A percentile compares a stretch with the other conserved stretches of the same genome.
Evolutionary conservation across 1,140 invertebrate genomes (phyloP).

Genomic region (Leptopilina clavipes): DNA sequence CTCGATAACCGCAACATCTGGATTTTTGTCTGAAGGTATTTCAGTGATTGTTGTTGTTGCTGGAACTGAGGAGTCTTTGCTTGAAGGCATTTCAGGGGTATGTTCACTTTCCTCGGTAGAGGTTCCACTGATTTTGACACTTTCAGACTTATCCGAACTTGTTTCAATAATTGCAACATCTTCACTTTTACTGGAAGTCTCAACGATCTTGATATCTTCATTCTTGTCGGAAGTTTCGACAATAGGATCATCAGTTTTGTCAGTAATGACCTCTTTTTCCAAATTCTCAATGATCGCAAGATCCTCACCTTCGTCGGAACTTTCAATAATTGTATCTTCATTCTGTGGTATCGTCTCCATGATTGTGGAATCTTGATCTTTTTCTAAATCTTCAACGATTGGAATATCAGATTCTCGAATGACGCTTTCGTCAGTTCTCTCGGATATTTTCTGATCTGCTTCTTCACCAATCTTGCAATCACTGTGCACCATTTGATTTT

Average conservation of each 20-base stretch:
- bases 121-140: no score
- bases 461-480: no score
- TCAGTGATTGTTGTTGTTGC: no score
- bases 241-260: not conserved
- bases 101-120: no score
- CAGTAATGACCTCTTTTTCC: not conserved
- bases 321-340: no score
- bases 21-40: not conserved
- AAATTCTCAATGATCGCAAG: not conserved
- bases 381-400: not conserved
- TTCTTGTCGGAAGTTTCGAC: not conserved
- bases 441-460: not conserved
- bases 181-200: not conserved
- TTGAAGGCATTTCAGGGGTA: no score
- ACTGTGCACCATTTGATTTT: no score
- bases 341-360: not conserved
- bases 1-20: not conserved
- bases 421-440: conserved; percentile 41
- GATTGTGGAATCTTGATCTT: not conserved
- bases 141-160: no score
- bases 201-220: not conserved
- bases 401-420: no score
- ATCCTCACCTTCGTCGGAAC: no score
- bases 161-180: not conserved
- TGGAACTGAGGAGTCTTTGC: no score